phyloP scores from a whole-genome alignment of 2,888 invertebrate genomes.

The Luperina nickerlii region DNA sequence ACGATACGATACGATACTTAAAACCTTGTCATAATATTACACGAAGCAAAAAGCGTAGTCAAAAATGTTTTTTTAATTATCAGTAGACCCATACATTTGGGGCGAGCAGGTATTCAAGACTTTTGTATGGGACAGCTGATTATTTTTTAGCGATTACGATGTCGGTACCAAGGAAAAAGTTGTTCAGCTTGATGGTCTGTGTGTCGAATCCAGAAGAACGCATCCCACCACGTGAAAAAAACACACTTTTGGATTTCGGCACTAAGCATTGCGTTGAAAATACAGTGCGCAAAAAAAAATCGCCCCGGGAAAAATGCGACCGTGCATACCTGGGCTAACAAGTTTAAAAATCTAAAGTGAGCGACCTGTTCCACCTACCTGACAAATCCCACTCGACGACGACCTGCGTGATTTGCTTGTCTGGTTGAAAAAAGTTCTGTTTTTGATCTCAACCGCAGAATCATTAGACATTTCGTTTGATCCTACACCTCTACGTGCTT shows the following conservation, averaged over 20 bases:
- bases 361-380: neutral
- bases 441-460: neutral
- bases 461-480: constrained; percentile 9
- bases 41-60: neutral
- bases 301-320: too few species aligned
- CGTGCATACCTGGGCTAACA: neutral
- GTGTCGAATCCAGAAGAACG: too few species aligned
- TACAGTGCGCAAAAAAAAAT: too few species aligned
- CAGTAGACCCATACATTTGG: neutral
- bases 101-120: neutral
- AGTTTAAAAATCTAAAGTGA: neutral
- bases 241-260: too few species aligned
- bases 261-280: too few species aligned
- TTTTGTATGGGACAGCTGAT: too few species aligned
- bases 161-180: too few species aligned
- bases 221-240: too few species aligned
- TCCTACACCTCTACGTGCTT: neutral
- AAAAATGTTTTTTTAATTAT: neutral
- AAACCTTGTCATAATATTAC: neutral
- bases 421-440: neutral
- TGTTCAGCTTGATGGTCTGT: neutral
- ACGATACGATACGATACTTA: neutral
- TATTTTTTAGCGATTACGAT: too few species aligned
- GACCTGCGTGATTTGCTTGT: neutral
- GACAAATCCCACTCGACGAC: constrained; percentile 9